Conservation (phyloP, 2,888 invertebrate genomes). For the Amiota mariae region DNA sequence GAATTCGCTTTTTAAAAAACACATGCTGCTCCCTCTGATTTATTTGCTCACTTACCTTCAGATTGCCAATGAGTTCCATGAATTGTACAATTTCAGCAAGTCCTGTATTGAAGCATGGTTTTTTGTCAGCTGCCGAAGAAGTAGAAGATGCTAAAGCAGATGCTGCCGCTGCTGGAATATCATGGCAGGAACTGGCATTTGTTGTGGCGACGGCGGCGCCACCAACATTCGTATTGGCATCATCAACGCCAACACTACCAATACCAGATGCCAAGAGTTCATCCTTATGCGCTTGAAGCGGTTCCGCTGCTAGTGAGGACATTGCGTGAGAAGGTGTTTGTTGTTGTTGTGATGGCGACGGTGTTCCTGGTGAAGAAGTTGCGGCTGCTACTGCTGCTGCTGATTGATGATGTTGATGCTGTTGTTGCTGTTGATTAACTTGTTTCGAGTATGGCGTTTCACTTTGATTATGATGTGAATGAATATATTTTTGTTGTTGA, state of each 20-base stretch:
- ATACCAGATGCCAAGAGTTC: slow-evolving; percentile 47
- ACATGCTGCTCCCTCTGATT: neutral
- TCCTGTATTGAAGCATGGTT: slow-evolving; percentile 69
- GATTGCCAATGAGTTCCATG: slow-evolving; percentile 81
- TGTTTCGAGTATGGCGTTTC: slow-evolving; percentile 34
- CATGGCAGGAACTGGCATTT: slow-evolving; percentile 46
- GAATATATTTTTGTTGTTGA: slow-evolving; percentile 52
- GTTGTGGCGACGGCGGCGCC: slow-evolving; percentile 34
- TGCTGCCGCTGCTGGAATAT: slow-evolving; percentile 27
- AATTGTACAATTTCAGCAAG: slow-evolving; percentile 76
- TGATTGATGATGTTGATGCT: slow-evolving; percentile 37
- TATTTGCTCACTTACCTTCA: slow-evolving; percentile 77
- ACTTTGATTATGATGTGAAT: slow-evolving; percentile 57
- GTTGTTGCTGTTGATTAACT: slow-evolving; percentile 36
- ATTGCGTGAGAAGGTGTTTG: slow-evolving; percentile 65
- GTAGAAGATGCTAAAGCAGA: slow-evolving; percentile 40
- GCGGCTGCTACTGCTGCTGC: slow-evolving; percentile 35
- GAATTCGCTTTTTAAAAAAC: too few species aligned
- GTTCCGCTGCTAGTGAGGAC: slow-evolving; percentile 69
- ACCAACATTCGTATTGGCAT: slow-evolving; percentile 33
- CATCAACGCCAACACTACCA: slow-evolving; percentile 18
- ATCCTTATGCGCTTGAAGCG: slow-evolving; percentile 51
- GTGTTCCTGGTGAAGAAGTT: slow-evolving; percentile 37
- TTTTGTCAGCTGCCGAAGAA: slow-evolving; percentile 48
- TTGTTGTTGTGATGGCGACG: slow-evolving; percentile 55